phyloP scores from a whole-genome alignment of 2,888 invertebrate species.

The Himalopsyche anomala region DNA sequence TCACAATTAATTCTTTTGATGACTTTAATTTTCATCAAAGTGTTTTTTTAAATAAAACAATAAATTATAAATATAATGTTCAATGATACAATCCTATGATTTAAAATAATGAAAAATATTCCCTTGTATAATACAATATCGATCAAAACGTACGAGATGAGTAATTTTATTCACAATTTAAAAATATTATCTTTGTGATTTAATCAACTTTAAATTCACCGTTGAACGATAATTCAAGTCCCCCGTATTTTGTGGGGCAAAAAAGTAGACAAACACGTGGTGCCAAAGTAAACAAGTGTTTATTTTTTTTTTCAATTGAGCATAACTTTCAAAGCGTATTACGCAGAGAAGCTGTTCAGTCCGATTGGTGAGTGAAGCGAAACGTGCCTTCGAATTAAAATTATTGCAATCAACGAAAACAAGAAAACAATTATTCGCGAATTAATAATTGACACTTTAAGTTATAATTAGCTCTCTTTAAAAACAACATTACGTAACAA shows the following conservation, averaged over 20 bases:
- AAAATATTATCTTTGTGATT: conserved; percentile 11
- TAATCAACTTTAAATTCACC: neutral
- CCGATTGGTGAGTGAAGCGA: neutral
- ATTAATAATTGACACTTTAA: neutral
- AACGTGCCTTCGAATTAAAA: neutral
- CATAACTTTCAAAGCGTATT: conserved; percentile 1
- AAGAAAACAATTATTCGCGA: neutral
- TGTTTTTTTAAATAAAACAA: no score
- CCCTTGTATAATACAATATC: no score
- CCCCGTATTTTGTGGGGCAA: neutral
- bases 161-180: neutral
- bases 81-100: no score
- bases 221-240: neutral
- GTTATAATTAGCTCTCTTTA: no score
- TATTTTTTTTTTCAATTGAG: neutral
- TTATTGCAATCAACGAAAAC: neutral
- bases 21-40: no score
- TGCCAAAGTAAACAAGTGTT: conserved; percentile 31
- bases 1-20: no score
- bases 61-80: no score
- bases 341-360: neutral
- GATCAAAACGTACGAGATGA: neutral
- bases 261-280: conserved; percentile 32
- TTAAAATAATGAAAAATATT: no score
- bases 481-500: no score